These are phyloP conservation scores for Mamestra configurata DNA, from an alignment of 1,140 invertebrate genomes.

Conservation along the genomic window DNA sequence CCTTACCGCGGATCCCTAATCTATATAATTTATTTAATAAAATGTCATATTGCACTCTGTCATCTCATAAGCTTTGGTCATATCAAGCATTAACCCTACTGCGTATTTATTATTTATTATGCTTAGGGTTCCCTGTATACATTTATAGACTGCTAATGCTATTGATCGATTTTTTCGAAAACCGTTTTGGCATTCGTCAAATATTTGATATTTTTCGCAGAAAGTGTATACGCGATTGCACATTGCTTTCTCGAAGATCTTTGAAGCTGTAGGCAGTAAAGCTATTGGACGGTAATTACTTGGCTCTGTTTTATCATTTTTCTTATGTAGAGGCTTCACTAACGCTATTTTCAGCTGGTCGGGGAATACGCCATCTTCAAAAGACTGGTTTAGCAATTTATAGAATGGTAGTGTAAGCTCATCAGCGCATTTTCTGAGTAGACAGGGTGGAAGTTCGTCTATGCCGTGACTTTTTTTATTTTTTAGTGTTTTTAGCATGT, in stretches of 20 bases:
- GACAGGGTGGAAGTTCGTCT: neutral
- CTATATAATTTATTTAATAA: too few species aligned
- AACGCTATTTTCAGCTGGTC: neutral
- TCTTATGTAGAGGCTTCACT: neutral
- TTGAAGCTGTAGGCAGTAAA: neutral
- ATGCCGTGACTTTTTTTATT: neutral
- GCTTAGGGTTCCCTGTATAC: too few species aligned
- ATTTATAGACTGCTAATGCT: too few species aligned
- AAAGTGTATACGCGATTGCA: neutral
- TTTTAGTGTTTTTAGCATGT: neutral
- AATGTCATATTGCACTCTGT: too few species aligned
- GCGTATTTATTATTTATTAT: too few species aligned
- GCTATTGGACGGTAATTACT: constrained; percentile 19
- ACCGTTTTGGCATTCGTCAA: neutral
- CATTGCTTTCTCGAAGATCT: neutral
- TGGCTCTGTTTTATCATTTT: neutral
- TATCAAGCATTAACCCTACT: too few species aligned
- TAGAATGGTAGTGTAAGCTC: constrained; percentile 4
- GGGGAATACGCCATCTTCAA: neutral
- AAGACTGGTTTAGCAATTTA: neutral
- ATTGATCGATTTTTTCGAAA: too few species aligned
- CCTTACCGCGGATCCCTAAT: too few species aligned
- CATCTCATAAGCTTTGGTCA: too few species aligned
- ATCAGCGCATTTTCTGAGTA: neutral
- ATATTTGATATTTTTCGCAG: neutral